Evolutionary conservation across 2,113 vertebrate species (phyloP).

Genomic region (Emydocephalus ijimae): DNA sequence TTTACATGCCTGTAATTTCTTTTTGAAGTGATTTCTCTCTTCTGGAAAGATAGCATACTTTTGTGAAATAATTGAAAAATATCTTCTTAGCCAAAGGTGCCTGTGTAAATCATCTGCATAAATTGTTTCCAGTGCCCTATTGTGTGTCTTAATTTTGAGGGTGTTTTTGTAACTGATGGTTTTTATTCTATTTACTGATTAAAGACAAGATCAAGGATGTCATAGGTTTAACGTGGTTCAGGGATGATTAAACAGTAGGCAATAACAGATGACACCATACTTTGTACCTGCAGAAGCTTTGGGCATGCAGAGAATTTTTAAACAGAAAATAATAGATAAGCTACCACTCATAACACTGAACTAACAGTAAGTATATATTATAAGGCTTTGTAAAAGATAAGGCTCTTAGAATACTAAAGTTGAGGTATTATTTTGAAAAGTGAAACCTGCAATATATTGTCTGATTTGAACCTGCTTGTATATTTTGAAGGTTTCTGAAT

Average conservation of each 20-base stretch:
- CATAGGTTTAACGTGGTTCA: background rate
- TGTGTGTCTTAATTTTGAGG: constrained; percentile 18
- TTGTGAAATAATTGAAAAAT: constrained; percentile 1
- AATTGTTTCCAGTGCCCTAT: constrained; percentile 1
- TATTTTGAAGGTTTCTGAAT: constrained; percentile 31
- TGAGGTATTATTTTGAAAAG: background rate
- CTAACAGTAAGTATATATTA: background rate
- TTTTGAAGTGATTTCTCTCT: background rate
- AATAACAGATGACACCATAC: background rate
- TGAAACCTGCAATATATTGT: background rate
- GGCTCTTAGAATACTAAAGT: background rate
- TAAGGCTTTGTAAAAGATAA: background rate
- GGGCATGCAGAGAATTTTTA: background rate
- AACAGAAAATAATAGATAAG: background rate
- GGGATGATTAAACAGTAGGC: background rate
- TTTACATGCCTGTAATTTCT: background rate
- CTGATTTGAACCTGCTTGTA: background rate
- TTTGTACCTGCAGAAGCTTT: background rate
- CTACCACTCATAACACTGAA: background rate
- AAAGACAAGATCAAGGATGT: background rate
- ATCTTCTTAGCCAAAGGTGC: background rate
- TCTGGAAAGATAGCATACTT: background rate
- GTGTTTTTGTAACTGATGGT: background rate
- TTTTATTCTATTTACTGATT: constrained; percentile 10
- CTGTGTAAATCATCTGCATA: background rate